phyloP scores from a whole-genome alignment of 2,797 vertebrate species.

The Pteropus rufus region DNA sequence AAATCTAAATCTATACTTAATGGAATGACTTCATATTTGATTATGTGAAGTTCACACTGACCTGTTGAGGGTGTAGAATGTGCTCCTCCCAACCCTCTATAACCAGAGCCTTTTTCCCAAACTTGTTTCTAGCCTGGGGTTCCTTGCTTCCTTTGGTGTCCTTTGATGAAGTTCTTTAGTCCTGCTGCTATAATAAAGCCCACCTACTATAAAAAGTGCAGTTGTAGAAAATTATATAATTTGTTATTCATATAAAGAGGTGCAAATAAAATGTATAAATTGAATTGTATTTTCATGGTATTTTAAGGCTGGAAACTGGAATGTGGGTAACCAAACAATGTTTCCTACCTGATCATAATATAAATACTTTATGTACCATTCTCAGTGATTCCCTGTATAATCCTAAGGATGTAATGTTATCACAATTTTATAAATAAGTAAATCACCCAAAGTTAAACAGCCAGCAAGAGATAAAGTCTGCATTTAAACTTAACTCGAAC shows the following conservation, averaged over 20 bases:
- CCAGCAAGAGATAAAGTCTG: background rate
- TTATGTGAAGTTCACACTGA: background rate
- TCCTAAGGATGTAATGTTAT: background rate
- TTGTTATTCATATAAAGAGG: background rate
- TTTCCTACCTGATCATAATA: background rate
- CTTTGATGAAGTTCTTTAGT: background rate
- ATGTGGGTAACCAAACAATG: background rate
- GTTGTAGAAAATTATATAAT: background rate
- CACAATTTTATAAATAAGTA: background rate
- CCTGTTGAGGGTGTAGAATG: background rate
- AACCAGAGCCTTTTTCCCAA: background rate
- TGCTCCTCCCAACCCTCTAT: background rate
- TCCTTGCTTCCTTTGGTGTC: background rate
- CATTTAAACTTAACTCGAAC: background rate
- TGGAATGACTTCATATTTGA: background rate
- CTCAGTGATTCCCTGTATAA: background rate
- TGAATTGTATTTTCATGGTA: background rate
- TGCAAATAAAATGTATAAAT: background rate
- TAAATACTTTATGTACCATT: background rate
- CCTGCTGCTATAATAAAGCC: background rate
- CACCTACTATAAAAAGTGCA: background rate
- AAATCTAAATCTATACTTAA: background rate
- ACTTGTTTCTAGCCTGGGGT: background rate
- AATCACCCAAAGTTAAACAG: background rate
- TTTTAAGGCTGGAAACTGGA: background rate